Evolutionary conservation across 2,888 invertebrate genomes (phyloP).

Genomic region (Geophilus truncorum): DNA sequence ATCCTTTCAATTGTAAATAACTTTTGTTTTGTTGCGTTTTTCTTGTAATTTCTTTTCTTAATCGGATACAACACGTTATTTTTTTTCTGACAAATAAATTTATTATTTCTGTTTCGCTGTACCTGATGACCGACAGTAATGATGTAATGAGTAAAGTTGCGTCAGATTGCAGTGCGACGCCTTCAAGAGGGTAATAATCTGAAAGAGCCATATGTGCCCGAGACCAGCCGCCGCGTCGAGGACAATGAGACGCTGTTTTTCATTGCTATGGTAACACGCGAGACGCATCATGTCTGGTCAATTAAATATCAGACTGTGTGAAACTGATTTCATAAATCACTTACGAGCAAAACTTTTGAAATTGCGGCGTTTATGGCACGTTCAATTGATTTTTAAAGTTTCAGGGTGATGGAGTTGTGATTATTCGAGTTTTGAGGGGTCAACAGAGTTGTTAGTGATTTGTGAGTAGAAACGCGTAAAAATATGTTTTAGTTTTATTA

Average conservation of each 20-base stretch:
- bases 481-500: too few species aligned
- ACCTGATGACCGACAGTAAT: background rate
- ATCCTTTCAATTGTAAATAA: background rate
- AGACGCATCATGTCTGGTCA: background rate
- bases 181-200: conserved; percentile 15
- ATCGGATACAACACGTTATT: too few species aligned
- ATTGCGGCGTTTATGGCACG: background rate
- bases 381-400: background rate
- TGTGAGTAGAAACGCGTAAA: too few species aligned
- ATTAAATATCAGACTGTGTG: background rate
- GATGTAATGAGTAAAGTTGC: background rate
- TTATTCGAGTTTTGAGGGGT: too few species aligned
- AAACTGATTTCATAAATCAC: background rate
- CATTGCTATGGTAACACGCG: conserved; percentile 1
- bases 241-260: conserved; percentile 20
- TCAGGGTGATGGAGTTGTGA: too few species aligned
- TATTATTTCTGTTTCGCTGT: background rate
- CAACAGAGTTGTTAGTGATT: too few species aligned
- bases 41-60: too few species aligned
- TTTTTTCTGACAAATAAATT: too few species aligned
- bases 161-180: background rate
- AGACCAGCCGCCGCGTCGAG: conserved; percentile 15
- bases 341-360: background rate
- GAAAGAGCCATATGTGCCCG: background rate
- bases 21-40: background rate